Evolutionary conservation across 2,113 vertebrate species (phyloP).

Genomic region (Glaucomys volans): DNA sequence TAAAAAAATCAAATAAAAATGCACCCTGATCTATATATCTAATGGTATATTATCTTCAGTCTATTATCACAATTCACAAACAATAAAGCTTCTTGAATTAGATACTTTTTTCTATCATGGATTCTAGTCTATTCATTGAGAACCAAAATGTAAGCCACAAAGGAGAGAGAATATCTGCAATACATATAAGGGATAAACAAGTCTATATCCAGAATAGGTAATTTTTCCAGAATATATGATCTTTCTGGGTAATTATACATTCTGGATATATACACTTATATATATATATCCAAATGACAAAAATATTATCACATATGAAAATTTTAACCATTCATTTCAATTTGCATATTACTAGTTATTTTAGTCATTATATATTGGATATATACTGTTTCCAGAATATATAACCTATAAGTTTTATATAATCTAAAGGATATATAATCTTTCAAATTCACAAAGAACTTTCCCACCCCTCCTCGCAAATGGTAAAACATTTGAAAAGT

Average conservation of each 20-base stretch:
- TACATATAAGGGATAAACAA: neutral
- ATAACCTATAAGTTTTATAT: neutral
- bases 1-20: constrained; percentile 45
- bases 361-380: neutral
- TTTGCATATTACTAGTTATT: too few relatives aligned
- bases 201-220: neutral
- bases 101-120: neutral
- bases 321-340: too few relatives aligned
- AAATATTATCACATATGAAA: too few relatives aligned
- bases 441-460: neutral
- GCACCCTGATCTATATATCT: neutral
- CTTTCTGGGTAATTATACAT: neutral
- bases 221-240: neutral
- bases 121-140: neutral
- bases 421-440: neutral
- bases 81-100: constrained; percentile 15
- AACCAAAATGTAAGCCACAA: neutral
- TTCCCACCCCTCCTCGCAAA: neutral
- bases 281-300: neutral
- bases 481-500: neutral
- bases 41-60: neutral
- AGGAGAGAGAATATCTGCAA: neutral
- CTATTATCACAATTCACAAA: neutral
- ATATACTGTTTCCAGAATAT: neutral
- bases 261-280: too few relatives aligned